Conservation (phyloP, 2,888 invertebrate genomes). For the Apamea anceps region DNA sequence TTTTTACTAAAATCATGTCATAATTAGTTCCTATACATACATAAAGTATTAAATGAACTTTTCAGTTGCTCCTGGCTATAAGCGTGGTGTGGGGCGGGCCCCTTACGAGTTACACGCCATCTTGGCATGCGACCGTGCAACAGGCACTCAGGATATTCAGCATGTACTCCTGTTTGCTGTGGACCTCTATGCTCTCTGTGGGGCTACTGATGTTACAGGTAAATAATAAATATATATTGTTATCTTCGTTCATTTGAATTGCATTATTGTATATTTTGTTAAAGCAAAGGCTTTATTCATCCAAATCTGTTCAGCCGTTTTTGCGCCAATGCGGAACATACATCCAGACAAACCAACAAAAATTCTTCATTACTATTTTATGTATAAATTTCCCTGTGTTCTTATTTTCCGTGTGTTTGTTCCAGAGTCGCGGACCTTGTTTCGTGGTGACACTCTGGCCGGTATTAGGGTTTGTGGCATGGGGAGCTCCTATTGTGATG, state of each 20-base stretch:
- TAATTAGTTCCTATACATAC: background rate
- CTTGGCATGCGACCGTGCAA: constrained; percentile 93
- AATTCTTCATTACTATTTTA: background rate
- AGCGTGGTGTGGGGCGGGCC: constrained; percentile 94
- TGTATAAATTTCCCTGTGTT: background rate
- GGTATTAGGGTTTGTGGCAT: constrained; percentile 90
- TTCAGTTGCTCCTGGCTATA: constrained; percentile 86
- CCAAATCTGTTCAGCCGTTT: background rate
- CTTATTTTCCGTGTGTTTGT: background rate
- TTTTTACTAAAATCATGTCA: background rate
- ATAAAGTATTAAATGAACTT: constrained; percentile 15
- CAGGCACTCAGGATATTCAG: constrained; percentile 94
- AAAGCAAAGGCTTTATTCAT: background rate
- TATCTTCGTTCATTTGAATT: background rate
- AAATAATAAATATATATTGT: background rate
- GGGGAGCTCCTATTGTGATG: constrained; percentile 92
- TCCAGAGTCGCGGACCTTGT: constrained; percentile 94
- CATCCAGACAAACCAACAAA: background rate
- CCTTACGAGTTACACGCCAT: constrained; percentile 85
- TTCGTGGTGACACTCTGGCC: constrained; percentile 95
- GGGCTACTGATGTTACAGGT: constrained; percentile 94
- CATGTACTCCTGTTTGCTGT: constrained; percentile 95
- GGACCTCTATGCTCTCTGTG: constrained; percentile 96
- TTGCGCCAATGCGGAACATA: background rate
- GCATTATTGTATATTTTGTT: background rate